These are phyloP conservation scores for Polypedilum vanderplanki DNA, from an alignment of 1,140 invertebrate genomes.

Conservation along the genomic window DNA sequence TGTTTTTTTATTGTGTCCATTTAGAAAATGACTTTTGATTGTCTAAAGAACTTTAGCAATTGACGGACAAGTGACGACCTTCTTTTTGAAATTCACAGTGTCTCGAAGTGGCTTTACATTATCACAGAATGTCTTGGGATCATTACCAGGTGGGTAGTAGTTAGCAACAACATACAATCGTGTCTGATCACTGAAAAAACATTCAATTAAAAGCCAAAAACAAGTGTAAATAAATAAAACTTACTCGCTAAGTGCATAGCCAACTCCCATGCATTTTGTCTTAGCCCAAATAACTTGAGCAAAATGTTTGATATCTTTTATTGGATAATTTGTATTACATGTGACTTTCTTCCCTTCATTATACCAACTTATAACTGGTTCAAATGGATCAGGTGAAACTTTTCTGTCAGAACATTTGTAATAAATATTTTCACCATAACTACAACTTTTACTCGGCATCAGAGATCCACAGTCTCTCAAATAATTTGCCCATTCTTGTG, in stretches of 20 bases:
- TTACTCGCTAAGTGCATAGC: slow-evolving; percentile 46
- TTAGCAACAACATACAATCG: slow-evolving; percentile 65
- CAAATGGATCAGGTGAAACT: slow-evolving; percentile 47
- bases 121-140: slow-evolving; percentile 59
- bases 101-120: slow-evolving; percentile 56
- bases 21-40: background rate
- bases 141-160: slow-evolving; percentile 77
- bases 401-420: slow-evolving; percentile 54
- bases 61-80: background rate
- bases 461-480: background rate
- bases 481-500: slow-evolving; percentile 55
- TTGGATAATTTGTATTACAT: slow-evolving; percentile 40
- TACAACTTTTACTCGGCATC: background rate
- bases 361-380: slow-evolving; percentile 53
- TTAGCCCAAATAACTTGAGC: slow-evolving; percentile 62
- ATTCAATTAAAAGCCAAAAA: background rate
- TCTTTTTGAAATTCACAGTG: background rate
- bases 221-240: background rate
- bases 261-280: slow-evolving; percentile 60
- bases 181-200: background rate
- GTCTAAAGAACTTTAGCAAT: background rate
- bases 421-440: slow-evolving; percentile 42
- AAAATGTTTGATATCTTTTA: slow-evolving; percentile 52
- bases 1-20: too few species aligned
- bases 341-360: slow-evolving; percentile 46